phyloP scores from a whole-genome alignment of 1,140 invertebrate species.

The Diorhabda carinulata region DNA sequence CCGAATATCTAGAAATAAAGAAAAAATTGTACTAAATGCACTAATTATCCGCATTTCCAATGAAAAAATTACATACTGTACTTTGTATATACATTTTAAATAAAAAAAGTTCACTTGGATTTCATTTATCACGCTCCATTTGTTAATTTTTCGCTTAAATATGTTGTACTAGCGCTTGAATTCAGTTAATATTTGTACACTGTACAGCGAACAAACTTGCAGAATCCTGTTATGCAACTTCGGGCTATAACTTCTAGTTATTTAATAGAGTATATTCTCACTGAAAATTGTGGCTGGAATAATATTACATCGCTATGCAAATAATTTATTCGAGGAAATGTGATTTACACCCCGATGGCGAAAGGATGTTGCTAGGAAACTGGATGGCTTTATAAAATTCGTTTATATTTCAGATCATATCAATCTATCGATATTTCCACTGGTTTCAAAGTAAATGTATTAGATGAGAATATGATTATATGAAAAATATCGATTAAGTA shows the following conservation, averaged over 20 bases:
- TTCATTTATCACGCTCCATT: neutral
- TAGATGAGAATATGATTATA: too few relatives aligned
- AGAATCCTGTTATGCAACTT: constrained; percentile 25
- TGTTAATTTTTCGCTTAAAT: neutral
- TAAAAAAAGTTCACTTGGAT: too few relatives aligned
- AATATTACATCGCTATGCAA: constrained; percentile 16
- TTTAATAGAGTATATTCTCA: constrained; percentile 29
- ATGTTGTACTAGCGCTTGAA: neutral
- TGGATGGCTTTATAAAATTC: neutral
- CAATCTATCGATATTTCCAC: too few relatives aligned
- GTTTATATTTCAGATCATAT: neutral
- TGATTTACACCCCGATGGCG: constrained; percentile 5
- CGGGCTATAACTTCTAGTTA: constrained; percentile 18
- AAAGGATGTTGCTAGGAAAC: neutral
- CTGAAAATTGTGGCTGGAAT: constrained; percentile 24
- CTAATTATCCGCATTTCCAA: too few relatives aligned
- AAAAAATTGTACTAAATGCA: too few relatives aligned
- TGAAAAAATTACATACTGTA: too few relatives aligned
- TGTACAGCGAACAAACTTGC: constrained; percentile 23
- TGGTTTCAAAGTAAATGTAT: too few relatives aligned
- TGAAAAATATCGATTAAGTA: too few relatives aligned
- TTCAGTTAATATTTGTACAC: constrained; percentile 1
- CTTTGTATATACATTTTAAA: too few relatives aligned
- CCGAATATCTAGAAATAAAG: too few relatives aligned
- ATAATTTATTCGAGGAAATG: constrained; percentile 19